Percentiles rank a stretch among this genome's conserved stretches.
Evolutionary conservation across 2,797 vertebrate species (phyloP).

Genomic region (Hybognathus amarus): DNA sequence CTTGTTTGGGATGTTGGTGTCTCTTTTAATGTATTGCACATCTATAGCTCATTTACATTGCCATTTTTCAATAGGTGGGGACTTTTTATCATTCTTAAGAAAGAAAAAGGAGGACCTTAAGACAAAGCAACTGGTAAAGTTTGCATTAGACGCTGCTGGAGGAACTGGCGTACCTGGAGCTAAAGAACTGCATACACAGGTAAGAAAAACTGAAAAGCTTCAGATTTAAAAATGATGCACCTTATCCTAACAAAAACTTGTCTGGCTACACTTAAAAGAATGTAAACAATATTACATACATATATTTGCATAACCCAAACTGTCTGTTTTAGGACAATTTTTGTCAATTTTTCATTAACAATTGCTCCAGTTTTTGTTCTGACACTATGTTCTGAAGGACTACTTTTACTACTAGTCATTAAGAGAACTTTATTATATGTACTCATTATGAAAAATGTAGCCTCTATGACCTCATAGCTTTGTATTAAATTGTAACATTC

Average conservation of each 20-base stretch:
- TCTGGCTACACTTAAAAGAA: background rate
- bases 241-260: background rate
- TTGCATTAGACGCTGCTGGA: constrained; percentile 89
- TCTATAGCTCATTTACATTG: background rate
- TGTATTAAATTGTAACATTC: background rate
- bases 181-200: constrained; percentile 98
- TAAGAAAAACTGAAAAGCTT: constrained; percentile 63
- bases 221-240: background rate
- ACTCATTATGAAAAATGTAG: background rate
- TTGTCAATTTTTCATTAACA: background rate
- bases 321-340: background rate
- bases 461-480: too few relatives aligned
- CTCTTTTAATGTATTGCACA: constrained; percentile 23
- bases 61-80: constrained; percentile 82
- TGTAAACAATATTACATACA: background rate
- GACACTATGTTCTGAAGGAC: background rate
- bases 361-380: background rate
- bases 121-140: constrained; percentile 91
- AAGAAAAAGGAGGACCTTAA: constrained; percentile 97
- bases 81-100: constrained; percentile 94
- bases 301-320: background rate
- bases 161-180: constrained; percentile 96
- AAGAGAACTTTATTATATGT: background rate
- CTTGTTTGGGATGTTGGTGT: constrained; percentile 5
- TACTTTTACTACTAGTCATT: background rate